Conservation (phyloP, 2,888 invertebrate genomes). For the Xestia c-nigrum region DNA sequence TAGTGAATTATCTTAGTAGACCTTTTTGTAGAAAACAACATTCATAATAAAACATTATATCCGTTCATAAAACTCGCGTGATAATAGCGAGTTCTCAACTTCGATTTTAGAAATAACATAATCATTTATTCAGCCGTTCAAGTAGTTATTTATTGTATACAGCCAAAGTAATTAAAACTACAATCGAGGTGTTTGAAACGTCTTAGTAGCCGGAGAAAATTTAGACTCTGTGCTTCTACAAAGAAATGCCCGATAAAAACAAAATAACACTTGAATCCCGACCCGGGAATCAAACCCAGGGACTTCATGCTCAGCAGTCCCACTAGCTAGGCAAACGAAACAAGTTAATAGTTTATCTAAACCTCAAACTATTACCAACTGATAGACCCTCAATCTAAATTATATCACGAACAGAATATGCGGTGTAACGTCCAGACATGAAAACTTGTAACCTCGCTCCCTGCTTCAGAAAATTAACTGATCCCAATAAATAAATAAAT, state of each 20-base stretch:
- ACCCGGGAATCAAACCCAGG: too few relatives aligned
- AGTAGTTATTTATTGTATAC: neutral
- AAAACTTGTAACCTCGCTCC: conserved; percentile 19
- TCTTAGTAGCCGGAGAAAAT: neutral
- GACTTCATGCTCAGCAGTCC: too few relatives aligned
- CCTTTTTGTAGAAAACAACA: neutral
- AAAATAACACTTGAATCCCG: too few relatives aligned
- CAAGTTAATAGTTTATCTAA: neutral
- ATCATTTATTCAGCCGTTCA: neutral
- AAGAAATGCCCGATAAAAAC: too few relatives aligned
- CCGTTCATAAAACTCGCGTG: neutral
- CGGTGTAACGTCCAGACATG: neutral
- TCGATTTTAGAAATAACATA: neutral
- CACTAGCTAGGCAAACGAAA: too few relatives aligned
- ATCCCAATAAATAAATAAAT: too few relatives aligned
- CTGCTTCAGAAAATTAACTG: conserved; percentile 48
- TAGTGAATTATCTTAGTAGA: neutral
- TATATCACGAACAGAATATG: conserved; percentile 9
- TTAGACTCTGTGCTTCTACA: too few relatives aligned
- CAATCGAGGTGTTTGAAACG: too few relatives aligned
- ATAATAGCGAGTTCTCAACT: neutral
- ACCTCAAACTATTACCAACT: neutral
- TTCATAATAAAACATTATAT: neutral
- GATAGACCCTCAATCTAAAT: conserved; percentile 24
- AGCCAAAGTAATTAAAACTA: too few relatives aligned